These are phyloP conservation scores for Laodelphax striatellus DNA, from an alignment of 1,140 invertebrate species.

Conservation along the genomic window DNA sequence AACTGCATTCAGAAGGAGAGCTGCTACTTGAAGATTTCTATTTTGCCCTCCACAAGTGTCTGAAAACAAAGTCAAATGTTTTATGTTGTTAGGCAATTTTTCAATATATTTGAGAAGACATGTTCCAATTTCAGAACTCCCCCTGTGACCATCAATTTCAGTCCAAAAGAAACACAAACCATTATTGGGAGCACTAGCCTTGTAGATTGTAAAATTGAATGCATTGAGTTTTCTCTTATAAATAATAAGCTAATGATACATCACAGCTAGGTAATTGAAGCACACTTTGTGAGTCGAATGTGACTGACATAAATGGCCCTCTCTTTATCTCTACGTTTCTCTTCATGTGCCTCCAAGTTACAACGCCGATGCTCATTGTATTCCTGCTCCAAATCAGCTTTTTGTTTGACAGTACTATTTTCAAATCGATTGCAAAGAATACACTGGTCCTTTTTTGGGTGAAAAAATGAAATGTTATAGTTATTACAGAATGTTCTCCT, in stretches of 20 bases:
- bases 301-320: slow-evolving; percentile 14
- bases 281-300: slow-evolving; percentile 21
- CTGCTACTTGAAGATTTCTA: slow-evolving; percentile 24
- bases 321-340: not conserved
- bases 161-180: slow-evolving; percentile 16
- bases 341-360: no score
- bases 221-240: slow-evolving; percentile 21
- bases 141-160: slow-evolving; percentile 19
- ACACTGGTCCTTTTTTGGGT: not conserved
- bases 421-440: no score
- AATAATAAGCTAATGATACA: slow-evolving; percentile 21
- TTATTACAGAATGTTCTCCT: not conserved
- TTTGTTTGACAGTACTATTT: not conserved
- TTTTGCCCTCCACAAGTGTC: slow-evolving; percentile 31
- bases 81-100: slow-evolving; percentile 13
- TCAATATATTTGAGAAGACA: slow-evolving; percentile 12
- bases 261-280: slow-evolving; percentile 20
- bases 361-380: not conserved
- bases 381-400: not conserved
- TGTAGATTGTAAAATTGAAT: slow-evolving; percentile 23
- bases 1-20: slow-evolving; percentile 12
- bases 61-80: slow-evolving; percentile 11
- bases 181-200: slow-evolving; percentile 14
- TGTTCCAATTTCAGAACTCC: slow-evolving; percentile 16
- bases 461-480: not conserved